Evolutionary conservation across 2,113 vertebrate genomes (phyloP).

Genomic region (Nycticryphes semicollaris): DNA sequence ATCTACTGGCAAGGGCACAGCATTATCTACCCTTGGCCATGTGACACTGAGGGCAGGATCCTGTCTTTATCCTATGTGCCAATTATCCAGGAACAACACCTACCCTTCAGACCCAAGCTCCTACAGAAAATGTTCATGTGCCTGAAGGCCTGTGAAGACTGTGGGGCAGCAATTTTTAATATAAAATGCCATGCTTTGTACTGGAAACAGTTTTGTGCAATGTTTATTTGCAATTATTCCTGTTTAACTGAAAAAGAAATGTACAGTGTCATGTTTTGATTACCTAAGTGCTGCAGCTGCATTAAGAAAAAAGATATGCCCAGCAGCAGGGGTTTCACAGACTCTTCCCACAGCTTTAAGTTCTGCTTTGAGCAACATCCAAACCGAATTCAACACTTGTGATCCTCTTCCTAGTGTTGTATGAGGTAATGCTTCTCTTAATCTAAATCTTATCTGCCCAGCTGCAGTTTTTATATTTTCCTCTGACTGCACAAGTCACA

Average conservation of each 20-base stretch:
- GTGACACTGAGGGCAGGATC: not conserved
- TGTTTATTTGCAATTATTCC: not conserved
- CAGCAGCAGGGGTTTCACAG: slow-evolving; percentile 19
- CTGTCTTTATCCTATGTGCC: not conserved
- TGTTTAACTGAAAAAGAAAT: not conserved
- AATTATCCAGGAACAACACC: not conserved
- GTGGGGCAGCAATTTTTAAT: not conserved
- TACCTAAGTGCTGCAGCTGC: not conserved
- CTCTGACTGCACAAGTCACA: slow-evolving; percentile 11
- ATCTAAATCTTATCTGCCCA: slow-evolving; percentile 45
- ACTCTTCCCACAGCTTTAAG: not conserved
- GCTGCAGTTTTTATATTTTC: slow-evolving; percentile 43
- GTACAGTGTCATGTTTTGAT: not conserved
- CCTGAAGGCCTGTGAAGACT: not conserved
- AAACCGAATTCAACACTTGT: slow-evolving; percentile 52
- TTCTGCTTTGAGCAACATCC: slow-evolving; percentile 52
- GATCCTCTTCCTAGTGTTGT: slow-evolving; percentile 7
- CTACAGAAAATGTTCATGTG: not conserved
- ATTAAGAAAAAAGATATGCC: not conserved
- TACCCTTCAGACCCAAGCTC: not conserved
- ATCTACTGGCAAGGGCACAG: not conserved
- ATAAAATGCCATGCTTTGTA: not conserved
- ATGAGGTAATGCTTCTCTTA: slow-evolving; percentile 57
- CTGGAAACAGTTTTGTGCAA: not conserved
- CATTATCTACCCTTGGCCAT: not conserved